Base-by-base conservation (phyloP, 2,113 vertebrate species). In the Myodes glareolus region DNA sequence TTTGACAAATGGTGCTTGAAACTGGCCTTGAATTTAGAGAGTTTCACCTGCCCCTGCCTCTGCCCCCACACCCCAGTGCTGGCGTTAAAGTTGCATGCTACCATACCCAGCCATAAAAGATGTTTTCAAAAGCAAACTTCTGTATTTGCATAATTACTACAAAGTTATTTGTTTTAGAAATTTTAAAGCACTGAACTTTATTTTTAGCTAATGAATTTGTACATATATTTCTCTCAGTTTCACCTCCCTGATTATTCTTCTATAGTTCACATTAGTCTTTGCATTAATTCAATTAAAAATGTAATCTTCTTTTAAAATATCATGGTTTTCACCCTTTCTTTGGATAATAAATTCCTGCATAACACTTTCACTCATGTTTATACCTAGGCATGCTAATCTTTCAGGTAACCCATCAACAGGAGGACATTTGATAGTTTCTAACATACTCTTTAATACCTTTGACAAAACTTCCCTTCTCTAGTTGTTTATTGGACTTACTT, bases 401-500 rank as follows among this genome's bases (percentile, higher is more conserved):
- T 89, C 11, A 81, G 4, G 3, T 12, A 33, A 88, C 27, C 33
- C 52, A 63, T 75, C 76, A 94, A 80, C 82, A 23, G 14, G 29
- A 3, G 55, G 33, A 80, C 5, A n/a, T 88, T 70, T 68, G 33
- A 67, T 88, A n/a, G 90, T 80, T 94, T 84, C 7, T 42, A 81
- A 88, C 29, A 70, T 78, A 95, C n/a, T 55, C 23, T 84, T 93
- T 45, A 73, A 58, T 12, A 70, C 70, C 50, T 23, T 82, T 67
- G 25, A 88, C 36, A 88, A 47, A 96, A 50, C 16, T 73, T 82
- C 39, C 50, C 11, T 80, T 33, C 61, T 88, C 23, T 50, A 25
- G 63, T 92, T 90, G 42, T 42, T 87, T 84, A 82, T 81, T 75
- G 75, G 89, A 94, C 33, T 92, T 95, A 63, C 80, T 31, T 93